Percentiles rank a stretch among this genome's conserved stretches.
Evolutionary conservation across 2,797 vertebrate genomes (phyloP).

Genomic region (Falco biarmicus): DNA sequence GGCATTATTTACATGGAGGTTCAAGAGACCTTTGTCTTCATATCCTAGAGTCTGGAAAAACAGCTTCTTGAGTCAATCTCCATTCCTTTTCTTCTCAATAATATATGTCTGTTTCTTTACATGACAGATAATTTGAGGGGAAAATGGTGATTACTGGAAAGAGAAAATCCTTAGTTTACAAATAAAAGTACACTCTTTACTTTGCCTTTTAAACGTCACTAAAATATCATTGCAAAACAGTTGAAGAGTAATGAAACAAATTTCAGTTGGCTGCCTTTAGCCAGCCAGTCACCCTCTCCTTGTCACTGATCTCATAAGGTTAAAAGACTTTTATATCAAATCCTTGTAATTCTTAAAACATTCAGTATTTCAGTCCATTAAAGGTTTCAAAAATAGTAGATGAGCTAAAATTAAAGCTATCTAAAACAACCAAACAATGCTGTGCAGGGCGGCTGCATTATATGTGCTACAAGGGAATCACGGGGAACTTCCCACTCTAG

Average conservation of each 20-base stretch:
- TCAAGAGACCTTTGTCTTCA: background rate
- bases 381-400: background rate
- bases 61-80: background rate
- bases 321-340: background rate
- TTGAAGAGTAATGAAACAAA: background rate
- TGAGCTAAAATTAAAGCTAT: background rate
- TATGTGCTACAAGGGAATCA: background rate
- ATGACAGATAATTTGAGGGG: background rate
- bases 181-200: background rate
- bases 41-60: background rate
- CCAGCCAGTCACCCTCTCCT: background rate
- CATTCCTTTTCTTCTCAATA: background rate
- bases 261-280: background rate
- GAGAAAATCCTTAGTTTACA: background rate
- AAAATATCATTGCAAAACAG: background rate
- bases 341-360: background rate
- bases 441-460: background rate
- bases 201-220: background rate
- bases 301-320: rapidly evolving
- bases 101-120: background rate
- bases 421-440: background rate
- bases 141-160: background rate
- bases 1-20: background rate
- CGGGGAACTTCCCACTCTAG: background rate
- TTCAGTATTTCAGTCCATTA: background rate